phyloP scores from a whole-genome alignment of 1,140 invertebrate genomes.

The Zaprionus inermis region DNA sequence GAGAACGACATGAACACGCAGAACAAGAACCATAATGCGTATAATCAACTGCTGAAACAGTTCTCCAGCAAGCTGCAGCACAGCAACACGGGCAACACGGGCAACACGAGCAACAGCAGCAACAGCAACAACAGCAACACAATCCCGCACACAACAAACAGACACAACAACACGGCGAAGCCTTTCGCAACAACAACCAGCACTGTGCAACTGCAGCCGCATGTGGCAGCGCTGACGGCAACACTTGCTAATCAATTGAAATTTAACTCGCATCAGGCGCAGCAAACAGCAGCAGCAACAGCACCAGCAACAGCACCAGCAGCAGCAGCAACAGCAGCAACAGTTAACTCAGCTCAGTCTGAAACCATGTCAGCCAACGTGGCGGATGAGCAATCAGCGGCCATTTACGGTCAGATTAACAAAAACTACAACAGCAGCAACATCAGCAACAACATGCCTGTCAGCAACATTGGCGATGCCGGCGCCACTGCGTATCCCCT shows the following conservation, averaged over 20 bases:
- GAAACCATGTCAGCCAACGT: conserved; percentile 64
- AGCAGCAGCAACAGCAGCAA: conserved; percentile 28
- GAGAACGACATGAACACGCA: conserved; percentile 72
- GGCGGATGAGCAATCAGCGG: conserved; percentile 70
- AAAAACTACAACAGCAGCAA: conserved; percentile 49
- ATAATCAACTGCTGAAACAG: conserved; percentile 82
- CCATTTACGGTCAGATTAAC: conserved; percentile 66
- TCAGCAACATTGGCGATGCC: conserved; percentile 13
- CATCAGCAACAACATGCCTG: conserved; percentile 10
- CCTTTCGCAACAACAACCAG: conserved; percentile 48
- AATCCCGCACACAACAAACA: conserved; percentile 30
- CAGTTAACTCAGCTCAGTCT: conserved; percentile 22
- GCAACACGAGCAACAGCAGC: conserved; percentile 22
- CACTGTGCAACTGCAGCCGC: conserved; percentile 56
- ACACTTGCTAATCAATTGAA: conserved; percentile 83
- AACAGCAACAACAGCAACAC: conserved; percentile 35
- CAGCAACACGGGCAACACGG: conserved; percentile 14
- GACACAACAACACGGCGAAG: conserved; percentile 66
- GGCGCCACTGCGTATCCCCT: conserved; percentile 23
- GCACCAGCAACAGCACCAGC: conserved; percentile 29
- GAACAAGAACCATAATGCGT: conserved; percentile 74
- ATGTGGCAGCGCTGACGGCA: conserved; percentile 74
- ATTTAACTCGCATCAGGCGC: conserved; percentile 82
- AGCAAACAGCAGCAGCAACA: conserved; percentile 38
- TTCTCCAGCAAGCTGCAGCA: conserved; percentile 77